A percentile compares a stretch with the other conserved stretches of the same genome.
Conservation (phyloP, 2,797 vertebrate genomes). For the Trematomus bernacchii region DNA sequence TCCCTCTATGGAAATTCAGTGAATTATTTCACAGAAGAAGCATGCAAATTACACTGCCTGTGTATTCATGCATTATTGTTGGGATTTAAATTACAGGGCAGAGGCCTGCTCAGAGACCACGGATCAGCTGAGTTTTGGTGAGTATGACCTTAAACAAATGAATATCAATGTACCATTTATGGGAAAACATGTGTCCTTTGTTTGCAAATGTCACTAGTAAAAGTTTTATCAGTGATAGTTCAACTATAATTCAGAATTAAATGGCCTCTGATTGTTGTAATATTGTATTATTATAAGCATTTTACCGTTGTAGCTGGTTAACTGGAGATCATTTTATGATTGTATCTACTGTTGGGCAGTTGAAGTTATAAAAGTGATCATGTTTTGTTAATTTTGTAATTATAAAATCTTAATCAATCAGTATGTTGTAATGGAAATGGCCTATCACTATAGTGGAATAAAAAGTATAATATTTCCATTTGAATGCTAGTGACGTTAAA, state of each 20-base stretch:
- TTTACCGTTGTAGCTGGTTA: slow-evolving; percentile 5
- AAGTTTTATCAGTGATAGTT: too few relatives aligned
- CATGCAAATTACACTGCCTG: slow-evolving; percentile 41
- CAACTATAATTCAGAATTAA: too few relatives aligned
- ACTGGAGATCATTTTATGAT: background rate
- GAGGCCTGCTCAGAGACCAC: slow-evolving; percentile 56
- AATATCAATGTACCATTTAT: background rate
- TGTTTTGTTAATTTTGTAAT: background rate
- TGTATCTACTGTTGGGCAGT: background rate
- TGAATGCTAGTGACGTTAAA: background rate
- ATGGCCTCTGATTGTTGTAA: too few relatives aligned
- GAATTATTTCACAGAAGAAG: slow-evolving; percentile 18
- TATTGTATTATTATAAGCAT: background rate
- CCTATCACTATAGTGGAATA: background rate
- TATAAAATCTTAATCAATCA: background rate
- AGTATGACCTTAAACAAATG: slow-evolving; percentile 46
- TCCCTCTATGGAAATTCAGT: slow-evolving; percentile 42
- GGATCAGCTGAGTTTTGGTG: slow-evolving; percentile 74
- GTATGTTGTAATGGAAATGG: background rate
- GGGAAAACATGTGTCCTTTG: too few relatives aligned
- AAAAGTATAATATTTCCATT: background rate
- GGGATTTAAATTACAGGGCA: slow-evolving; percentile 66
- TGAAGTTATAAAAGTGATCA: background rate
- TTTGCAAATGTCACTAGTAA: background rate
- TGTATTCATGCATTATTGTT: slow-evolving; percentile 17